Base-by-base conservation (phyloP, 2,888 invertebrate genomes). In the Erebia ligea region DNA sequence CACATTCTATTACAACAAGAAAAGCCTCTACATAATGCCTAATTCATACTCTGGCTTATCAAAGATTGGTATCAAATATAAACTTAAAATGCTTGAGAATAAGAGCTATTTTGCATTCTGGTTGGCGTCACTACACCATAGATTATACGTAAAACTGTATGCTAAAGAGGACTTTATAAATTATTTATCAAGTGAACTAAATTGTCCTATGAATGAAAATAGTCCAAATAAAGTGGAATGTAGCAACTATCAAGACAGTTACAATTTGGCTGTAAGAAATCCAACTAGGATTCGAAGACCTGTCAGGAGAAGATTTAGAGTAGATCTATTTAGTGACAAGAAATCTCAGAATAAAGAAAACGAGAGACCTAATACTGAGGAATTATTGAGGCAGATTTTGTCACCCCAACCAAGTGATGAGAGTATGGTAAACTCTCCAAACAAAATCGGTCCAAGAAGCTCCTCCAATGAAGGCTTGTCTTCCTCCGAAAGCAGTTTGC, bases 51-150 rank as follows among this genome's bases (percentile, higher is more conserved):
- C 94, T 65, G 91, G 92, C 2, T 84, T 95, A 50, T 94, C 94
- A 13, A 95, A 91, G 85, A 94, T 94, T 77, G 94, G 94, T 58
- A 91, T 94, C 71, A 96, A 96, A 86, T 96, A 96, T 84, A 96
- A 96, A 86, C 88, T 96, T 0, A 95, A 95, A 89, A 96, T 96
- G 96, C 94, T 95, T 77, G 95, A 96, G 71, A 95, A 95, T 84
- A 97, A 96, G 87, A 96, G 96, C 81, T 96, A 95, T 82, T 96
- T 96, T 81, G 95, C 96, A 71, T 97, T 96, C 87, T 96, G 96
- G 86, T 86, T 96, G 73, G 96, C 96, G 11, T 96, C 96, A n/a
- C 86, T 96, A 61, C 97, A 97, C 84, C 96, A 97, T 83, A 95
- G 96, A 83, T 95, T 97, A 84, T 97, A 96, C 88, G 91, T 96